These are phyloP conservation scores for Pionites leucogaster DNA, from an alignment of 2,113 vertebrate species.

Conservation along the genomic window DNA sequence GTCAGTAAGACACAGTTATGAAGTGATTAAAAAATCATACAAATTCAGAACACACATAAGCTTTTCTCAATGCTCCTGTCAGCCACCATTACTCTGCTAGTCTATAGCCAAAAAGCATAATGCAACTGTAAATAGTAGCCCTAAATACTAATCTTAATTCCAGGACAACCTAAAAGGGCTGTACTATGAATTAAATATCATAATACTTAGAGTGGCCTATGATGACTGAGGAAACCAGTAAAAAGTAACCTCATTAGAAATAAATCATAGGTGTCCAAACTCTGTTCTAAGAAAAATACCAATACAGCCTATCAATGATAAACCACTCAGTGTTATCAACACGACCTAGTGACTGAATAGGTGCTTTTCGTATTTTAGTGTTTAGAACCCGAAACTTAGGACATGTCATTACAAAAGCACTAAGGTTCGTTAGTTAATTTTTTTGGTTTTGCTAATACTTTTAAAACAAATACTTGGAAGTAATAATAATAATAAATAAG, in stretches of 20 bases:
- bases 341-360: background rate
- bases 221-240: background rate
- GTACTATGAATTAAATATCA: background rate
- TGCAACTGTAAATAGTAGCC: background rate
- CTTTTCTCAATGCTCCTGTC: background rate
- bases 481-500: background rate
- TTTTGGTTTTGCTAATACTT: background rate
- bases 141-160: background rate
- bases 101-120: background rate
- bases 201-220: background rate
- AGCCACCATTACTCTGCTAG: background rate
- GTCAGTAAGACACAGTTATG: background rate
- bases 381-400: background rate
- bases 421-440: accelerated
- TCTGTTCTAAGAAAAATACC: background rate
- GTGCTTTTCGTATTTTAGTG: background rate
- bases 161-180: background rate
- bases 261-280: background rate
- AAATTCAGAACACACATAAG: background rate
- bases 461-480: background rate
- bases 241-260: background rate
- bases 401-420: background rate
- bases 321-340: background rate
- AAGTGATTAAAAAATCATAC: background rate
- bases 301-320: background rate